Conservation (phyloP, 2,888 invertebrate species). For the Mactromeris polynyma region DNA sequence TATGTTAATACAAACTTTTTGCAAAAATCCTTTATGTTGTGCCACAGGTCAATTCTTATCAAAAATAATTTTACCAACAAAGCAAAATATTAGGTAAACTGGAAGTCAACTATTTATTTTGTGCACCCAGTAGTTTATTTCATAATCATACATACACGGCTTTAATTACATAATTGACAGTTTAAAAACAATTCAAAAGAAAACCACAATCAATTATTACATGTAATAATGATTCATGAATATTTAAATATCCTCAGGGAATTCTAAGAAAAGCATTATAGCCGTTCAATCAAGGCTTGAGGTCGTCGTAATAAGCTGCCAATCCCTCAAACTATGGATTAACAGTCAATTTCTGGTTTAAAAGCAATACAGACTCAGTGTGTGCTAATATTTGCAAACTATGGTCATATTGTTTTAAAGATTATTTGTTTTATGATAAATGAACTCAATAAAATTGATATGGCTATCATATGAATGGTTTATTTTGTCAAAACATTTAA, state of each 20-base stretch:
- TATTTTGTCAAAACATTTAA: slow-evolving; percentile 4
- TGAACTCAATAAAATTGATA: neutral
- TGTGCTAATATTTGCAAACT: neutral
- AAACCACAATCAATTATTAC: no score
- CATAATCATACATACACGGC: no score
- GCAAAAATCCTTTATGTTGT: no score
- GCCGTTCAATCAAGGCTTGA: neutral
- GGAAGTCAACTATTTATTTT: no score
- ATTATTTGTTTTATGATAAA: slow-evolving; percentile 6
- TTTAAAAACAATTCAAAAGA: no score
- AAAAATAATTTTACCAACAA: no score
- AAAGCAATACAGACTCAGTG: neutral
- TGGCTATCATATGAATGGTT: neutral
- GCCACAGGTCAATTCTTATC: no score
- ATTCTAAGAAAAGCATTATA: neutral
- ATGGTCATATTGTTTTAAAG: slow-evolving; percentile 17
- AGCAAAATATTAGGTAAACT: no score
- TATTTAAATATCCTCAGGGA: neutral
- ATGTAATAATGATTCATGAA: no score
- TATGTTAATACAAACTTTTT: no score
- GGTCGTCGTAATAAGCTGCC: neutral
- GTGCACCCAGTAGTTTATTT: no score
- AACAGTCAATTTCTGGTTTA: neutral
- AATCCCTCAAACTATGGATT: neutral
- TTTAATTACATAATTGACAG: no score